A percentile compares a stretch with the other conserved stretches of the same genome.
These are phyloP conservation scores for Myotis davidii DNA, from an alignment of 2,113 vertebrate genomes.

Conservation along the genomic window DNA sequence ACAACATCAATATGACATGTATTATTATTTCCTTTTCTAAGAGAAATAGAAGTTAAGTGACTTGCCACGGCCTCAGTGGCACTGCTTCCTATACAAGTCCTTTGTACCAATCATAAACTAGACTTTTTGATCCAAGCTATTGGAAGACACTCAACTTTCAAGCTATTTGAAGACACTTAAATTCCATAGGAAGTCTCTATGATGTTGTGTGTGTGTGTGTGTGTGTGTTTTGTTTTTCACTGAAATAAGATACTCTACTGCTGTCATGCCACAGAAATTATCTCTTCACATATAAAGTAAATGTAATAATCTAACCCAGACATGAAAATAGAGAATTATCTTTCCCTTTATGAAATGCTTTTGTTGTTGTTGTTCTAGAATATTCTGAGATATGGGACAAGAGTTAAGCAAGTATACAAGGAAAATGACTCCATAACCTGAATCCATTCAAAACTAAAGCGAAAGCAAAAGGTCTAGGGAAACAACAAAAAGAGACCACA, in stretches of 20 bases:
- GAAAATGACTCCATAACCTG: background rate
- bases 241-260: background rate
- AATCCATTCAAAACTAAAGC: background rate
- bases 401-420: background rate
- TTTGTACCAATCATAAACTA: background rate
- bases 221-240: background rate
- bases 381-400: background rate
- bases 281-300: background rate
- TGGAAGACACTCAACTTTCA: background rate
- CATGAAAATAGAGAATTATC: background rate
- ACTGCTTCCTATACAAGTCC: background rate
- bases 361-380: background rate
- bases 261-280: background rate
- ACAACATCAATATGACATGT: background rate
- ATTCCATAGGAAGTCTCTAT: background rate
- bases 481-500: background rate
- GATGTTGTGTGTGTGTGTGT: background rate
- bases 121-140: background rate
- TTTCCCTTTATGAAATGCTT: background rate
- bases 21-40: background rate
- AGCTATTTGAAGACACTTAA: background rate
- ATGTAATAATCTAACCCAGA: background rate
- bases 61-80: background rate
- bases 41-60: background rate
- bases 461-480: background rate